These are phyloP conservation scores for Thyatira batis DNA, from an alignment of 2,888 invertebrate genomes.

Conservation along the genomic window DNA sequence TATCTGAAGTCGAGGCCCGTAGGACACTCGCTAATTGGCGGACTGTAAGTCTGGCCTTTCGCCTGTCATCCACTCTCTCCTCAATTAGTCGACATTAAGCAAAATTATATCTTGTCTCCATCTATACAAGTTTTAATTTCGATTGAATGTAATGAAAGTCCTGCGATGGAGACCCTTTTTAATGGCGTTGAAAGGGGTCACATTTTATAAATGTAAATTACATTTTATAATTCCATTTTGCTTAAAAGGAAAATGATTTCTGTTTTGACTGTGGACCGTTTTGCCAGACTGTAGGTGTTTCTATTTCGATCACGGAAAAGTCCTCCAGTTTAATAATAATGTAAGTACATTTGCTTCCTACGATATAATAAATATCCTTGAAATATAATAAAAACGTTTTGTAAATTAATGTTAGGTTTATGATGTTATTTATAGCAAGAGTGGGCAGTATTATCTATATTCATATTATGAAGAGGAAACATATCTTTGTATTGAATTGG, in stretches of 20 bases:
- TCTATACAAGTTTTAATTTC: slow-evolving; percentile 50
- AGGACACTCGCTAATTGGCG: slow-evolving; percentile 50
- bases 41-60: slow-evolving; percentile 39
- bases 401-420: no score
- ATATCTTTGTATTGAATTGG: no score
- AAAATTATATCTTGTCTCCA: slow-evolving; percentile 47
- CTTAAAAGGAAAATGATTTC: slow-evolving; percentile 32
- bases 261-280: not conserved
- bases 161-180: slow-evolving; percentile 22
- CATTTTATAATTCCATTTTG: slow-evolving; percentile 40
- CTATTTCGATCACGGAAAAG: not conserved
- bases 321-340: not conserved
- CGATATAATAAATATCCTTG: not conserved
- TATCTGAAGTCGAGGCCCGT: slow-evolving; percentile 32
- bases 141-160: slow-evolving; percentile 30
- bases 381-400: no score
- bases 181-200: slow-evolving; percentile 36
- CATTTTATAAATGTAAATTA: slow-evolving; percentile 42
- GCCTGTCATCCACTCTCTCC: slow-evolving; percentile 38
- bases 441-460: no score
- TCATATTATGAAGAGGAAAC: no score
- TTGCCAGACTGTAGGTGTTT: not conserved
- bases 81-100: slow-evolving; percentile 48
- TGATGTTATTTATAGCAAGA: no score
- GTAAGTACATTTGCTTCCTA: not conserved